Evolutionary conservation across 2,113 vertebrate genomes (phyloP), one percentile per base, ranked within the genome.

Genomic region (Pterophyllum scalare): DNA sequence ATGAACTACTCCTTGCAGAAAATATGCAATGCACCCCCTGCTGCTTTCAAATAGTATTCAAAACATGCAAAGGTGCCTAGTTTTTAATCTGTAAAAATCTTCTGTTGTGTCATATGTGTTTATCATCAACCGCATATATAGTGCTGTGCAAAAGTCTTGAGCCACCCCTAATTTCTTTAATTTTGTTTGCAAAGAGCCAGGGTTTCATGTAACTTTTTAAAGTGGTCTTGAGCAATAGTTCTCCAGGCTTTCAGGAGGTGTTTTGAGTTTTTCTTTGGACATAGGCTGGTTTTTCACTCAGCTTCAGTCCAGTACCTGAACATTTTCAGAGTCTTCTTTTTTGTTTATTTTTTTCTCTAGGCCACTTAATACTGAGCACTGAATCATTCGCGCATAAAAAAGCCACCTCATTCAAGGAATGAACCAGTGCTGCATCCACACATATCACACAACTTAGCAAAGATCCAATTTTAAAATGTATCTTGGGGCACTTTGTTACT

Each of bases 31-130:
- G 12, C 17, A 5, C 24, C 17, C 5, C 9, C 10, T 15, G 54
- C 2, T 60, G 28, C 19, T 67, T 31, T 65, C 2, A 60, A 52
- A 62, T 49, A 12, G 9, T 20, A 70, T 85, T 76, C 15, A 43
- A 70, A 76, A 60, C n/a, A 54, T n/a, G 59, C 43, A 38, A 19
- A 31, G 31, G 54, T 61, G 19, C 72, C 22, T 43, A 46, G 67
- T 80, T 79, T 70, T 28, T 83, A 62, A 88, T 86, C 62, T 46
- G 33, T 80, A 38, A 49, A 80, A 88, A 86, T 83, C 80, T 57
- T 79, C 28, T 52, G 82, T 81, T 82, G 46, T 85, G 58, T 75
- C 31, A 43, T 59, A 49, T 79, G 38, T 61, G 46, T 72, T 72
- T 19, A 72, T 3, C 24, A 52, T 6, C 20, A 6, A 70, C 24